These are phyloP conservation scores for Gryon sp. DNA, from an alignment of 1,140 invertebrate genomes.

Conservation along the genomic window DNA sequence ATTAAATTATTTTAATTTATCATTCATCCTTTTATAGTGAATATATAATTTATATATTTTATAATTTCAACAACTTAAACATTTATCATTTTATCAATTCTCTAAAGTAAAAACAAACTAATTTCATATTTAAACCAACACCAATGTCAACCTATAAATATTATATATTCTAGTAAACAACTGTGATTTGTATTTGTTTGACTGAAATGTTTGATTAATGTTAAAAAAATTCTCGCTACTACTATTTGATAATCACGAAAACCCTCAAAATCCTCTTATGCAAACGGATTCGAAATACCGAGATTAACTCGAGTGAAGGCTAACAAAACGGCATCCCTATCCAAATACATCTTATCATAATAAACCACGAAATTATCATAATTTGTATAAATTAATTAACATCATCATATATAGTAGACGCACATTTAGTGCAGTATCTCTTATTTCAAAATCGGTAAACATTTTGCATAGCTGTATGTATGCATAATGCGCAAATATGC, in stretches of 20 bases:
- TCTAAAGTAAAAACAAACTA: too few species aligned
- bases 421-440: constrained; percentile 4
- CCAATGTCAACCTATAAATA: too few species aligned
- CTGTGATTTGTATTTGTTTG: not conserved
- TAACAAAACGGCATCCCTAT: not conserved
- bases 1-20: too few species aligned
- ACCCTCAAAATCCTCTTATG: constrained; percentile 28
- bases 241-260: not conserved
- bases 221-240: not conserved
- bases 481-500: constrained; percentile 57
- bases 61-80: not conserved
- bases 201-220: not conserved
- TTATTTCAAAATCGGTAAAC: constrained; percentile 28
- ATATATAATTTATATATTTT: too few species aligned
- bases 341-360: constrained; percentile 44
- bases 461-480: constrained; percentile 11
- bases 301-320: constrained; percentile 5
- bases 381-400: constrained; percentile 48
- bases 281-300: not conserved
- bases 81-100: not conserved
- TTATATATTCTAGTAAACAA: too few species aligned
- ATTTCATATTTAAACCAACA: too few species aligned
- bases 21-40: too few species aligned
- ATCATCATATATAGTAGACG: constrained; percentile 9
- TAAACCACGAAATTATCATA: constrained; percentile 38